Base-by-base conservation (phyloP, 1,140 invertebrate species). In the Lamellibrachia luymesi region DNA sequence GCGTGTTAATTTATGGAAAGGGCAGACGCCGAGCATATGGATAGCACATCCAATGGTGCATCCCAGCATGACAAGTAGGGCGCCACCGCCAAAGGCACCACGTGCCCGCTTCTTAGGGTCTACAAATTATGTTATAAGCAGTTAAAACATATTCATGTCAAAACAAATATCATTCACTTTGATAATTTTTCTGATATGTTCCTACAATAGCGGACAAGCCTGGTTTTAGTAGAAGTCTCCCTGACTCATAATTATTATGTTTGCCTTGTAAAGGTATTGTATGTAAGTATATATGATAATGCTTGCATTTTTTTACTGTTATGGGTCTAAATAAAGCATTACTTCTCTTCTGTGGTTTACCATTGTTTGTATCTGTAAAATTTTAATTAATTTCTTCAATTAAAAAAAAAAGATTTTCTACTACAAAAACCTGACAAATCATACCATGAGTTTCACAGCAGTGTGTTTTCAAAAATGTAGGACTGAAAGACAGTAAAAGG, bases 1-100 rank as follows among this genome's bases (percentile, higher is more conserved):
- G 52, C 52, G 52, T 8, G 52, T 56, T 0, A 56, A 56, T 17
- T 8, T 6, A 17, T 56, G 52, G 52, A 8, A 56, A 17, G 52
- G 52, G 17, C 90, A 91, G 6, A 56, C 6, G 6, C 56, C 94
- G 38, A 95, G 92, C 38, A 96, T 95, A 22, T 94, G 94, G 5
- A 94, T 92, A 6, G 94, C 96, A 92, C 96, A 95, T 51, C 95
- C 94, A 22, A 94, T 93, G 56, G 95, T 94, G 49, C 95, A 94
- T n/a, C 94, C 96, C 4, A 96, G 93, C 50, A 96, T 92, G 93
- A 94, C 94, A 13, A 96, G 52, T 2, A 95, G 90, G 27, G 95
- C 96, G 64, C 96, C 91, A 93, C 96, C 95, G 51, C 94, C 95
- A 93, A 96, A 96, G 51, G 95, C 94, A 10, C 96, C 96, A 91